Evolutionary conservation across 2,113 vertebrate species (phyloP), one percentile per base, ranked within the genome.

Genomic region (Dicaeum eximium): DNA sequence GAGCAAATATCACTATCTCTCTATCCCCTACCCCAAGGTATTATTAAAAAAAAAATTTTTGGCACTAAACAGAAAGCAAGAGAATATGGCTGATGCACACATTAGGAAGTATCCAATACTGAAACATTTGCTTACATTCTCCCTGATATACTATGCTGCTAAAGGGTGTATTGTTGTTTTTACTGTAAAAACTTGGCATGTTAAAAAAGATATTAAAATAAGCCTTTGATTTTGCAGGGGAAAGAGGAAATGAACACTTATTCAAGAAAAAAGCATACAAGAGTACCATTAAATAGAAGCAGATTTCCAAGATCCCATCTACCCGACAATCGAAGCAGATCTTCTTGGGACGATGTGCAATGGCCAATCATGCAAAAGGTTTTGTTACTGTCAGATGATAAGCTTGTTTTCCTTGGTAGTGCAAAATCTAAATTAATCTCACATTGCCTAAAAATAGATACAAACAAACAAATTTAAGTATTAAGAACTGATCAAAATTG

Each of bases 331-430:
- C 93, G 98, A 82, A 97, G 77, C 53, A 91, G 57, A 23, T 99
- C 99, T 97, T 99, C 99, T 93, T 98, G 97, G 30, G 98, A 94
- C 5, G 98, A 96, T 2, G 91, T 79, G 85, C 97, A 98, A 93
- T 99, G 98, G 72, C 99, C 99, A 91, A 99, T 89, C 99, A 99
- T 98, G 93, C 99, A 99, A 97, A 99, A 99, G 9, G 99, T 99
- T 97, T 99, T 99, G 97, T 99, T 99, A 97, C 98, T 99, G 92
- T 99, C 99, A n/a, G 99, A 99, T 35, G 99, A 99, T 48, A 99
- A 98, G 75, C 98, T 99, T 95, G 98, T 98, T 98, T 99, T 99
- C 87, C 99, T 98, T 80, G 99, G 99, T 31, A 99, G 97, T 9
- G 98, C 98, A 47, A 99, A 99, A 98, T 99, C 99, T 96, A 99